Base-by-base conservation (phyloP, 1,140 invertebrate species). In the Aricia agestis region DNA sequence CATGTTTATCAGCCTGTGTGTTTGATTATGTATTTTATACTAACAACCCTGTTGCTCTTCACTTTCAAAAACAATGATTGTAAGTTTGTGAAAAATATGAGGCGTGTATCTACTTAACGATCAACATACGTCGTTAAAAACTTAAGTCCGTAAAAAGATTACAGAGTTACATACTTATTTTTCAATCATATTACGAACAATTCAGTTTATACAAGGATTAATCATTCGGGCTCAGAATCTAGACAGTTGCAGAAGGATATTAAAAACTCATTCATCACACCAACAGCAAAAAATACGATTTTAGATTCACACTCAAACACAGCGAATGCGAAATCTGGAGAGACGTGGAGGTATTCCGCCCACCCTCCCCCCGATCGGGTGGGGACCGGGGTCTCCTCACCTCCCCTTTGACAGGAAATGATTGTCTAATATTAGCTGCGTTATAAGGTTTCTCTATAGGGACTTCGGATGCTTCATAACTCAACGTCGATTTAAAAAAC, bases 351-450 rank as follows among this genome's bases (percentile, higher is more conserved):
- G 82, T 86, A 86, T 89, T 86, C 82, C 78, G 73, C 71, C 74
- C 59, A 25, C 3, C 72, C 78, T 74, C 69, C 74, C 80, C 77
- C 68, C 78, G 73, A 74, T 74, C 70, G 76, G 80, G 80, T 73
- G 70, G 42, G 36, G 36, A 36, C 36, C 36, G 36, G 36, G 36
- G 36, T 4, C 36, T 36, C 36, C 36, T 36, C 69, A 73, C 86
- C 84, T 81, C 87, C 86, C 86, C 86, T 91, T 90, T 91, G 86
- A 91, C 86, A 90, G 85, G 89, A 91, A 91, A 91, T 91, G 87
- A 91, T 91, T 91, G 86, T 88, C 87, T 91, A 91, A 91, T 91
- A 91, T 91, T 90, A 90, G 89, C 89, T 90, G 90, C 89, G 87
- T 91, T 90, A 87, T 90, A 91, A 89, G 86, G 86, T 87, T 85